Evolutionary conservation across 2,888 invertebrate genomes (phyloP), one percentile per base, ranked within the genome.

Genomic region (Pseudococcus viburni): DNA sequence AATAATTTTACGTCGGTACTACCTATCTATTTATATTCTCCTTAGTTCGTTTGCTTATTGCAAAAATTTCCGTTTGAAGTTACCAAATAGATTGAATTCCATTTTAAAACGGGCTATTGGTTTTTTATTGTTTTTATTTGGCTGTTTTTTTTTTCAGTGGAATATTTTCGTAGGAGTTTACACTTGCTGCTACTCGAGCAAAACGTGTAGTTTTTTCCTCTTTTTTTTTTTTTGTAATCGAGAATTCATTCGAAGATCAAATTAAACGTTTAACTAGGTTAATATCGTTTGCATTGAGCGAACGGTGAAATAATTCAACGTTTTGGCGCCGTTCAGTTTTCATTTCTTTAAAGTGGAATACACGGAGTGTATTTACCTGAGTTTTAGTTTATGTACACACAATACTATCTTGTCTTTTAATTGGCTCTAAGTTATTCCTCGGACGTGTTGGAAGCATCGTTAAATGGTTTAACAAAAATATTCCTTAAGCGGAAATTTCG

Each of bases 381-480:
- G 7, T 22, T 68, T 68, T 68, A 77, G 39, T 39, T 77, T 77
- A 77, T 77, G 77, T 77, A 77, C 19, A 77, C 77, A 77, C 77
- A 77, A 77, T 42, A 77, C 39, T 77, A 77, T 77, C 77, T 77
- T 42, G 77, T 77, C 77, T 77, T 77, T 42, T 77, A 77, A 77
- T 77, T 77, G 77, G 77, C 77, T 77, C 77, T 77, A 77, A 33
- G 39, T 77, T 77, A 77, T 77, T 39, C 77, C 77, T 77, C 77
- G 42, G 42, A 77, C 77, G 77, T 77, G 77, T 77, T 77, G 8
- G 8, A 77, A 42, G 77, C 42, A 26, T 39, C 42, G 42, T 77
- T 77, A 77, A 77, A 77, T 39, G 77, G 77, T 77, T 77, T 77
- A 39, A 42, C 77, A 77, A 77, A 77, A 77, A 77, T 77, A 77